These are phyloP conservation scores for Temnopleurus reevesii DNA, from an alignment of 53 echinoderm and acorn worm genomes.

Conservation along the genomic window DNA sequence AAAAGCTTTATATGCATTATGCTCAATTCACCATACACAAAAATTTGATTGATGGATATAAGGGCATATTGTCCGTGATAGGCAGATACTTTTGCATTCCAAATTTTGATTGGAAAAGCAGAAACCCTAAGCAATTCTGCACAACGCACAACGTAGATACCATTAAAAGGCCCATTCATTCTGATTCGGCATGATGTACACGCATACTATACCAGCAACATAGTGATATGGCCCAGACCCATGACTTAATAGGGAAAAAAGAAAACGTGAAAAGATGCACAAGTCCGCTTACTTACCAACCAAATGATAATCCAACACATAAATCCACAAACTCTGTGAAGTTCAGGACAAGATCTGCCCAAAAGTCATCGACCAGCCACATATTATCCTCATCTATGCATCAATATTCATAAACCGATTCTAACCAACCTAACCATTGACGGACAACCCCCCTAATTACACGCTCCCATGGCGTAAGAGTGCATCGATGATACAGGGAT, in stretches of 20 bases:
- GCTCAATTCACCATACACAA: no score
- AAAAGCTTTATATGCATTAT: no score
- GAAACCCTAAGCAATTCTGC: neutral
- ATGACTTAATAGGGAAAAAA: no score
- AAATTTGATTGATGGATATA: conserved; percentile 3
- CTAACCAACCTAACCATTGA: neutral
- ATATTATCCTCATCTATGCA: neutral
- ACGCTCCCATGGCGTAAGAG: neutral
- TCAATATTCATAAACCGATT: neutral
- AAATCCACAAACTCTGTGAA: conserved; percentile 50
- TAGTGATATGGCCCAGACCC: no score
- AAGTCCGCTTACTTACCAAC: neutral
- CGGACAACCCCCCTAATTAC: neutral
- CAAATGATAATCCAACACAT: conserved; percentile 38
- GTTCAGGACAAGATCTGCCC: neutral
- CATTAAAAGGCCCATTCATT: neutral
- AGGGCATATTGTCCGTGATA: neutral
- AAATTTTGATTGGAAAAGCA: conserved; percentile 8
- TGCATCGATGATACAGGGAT: neutral
- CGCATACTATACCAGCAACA: neutral
- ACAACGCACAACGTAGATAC: neutral
- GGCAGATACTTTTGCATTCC: neutral
- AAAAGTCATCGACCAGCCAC: conserved; percentile 24
- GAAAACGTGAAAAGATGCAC: neutral
- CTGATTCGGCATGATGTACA: neutral